These are phyloP conservation scores for Pelodytes ibericus DNA, from an alignment of 2,797 vertebrate genomes.

Conservation along the genomic window DNA sequence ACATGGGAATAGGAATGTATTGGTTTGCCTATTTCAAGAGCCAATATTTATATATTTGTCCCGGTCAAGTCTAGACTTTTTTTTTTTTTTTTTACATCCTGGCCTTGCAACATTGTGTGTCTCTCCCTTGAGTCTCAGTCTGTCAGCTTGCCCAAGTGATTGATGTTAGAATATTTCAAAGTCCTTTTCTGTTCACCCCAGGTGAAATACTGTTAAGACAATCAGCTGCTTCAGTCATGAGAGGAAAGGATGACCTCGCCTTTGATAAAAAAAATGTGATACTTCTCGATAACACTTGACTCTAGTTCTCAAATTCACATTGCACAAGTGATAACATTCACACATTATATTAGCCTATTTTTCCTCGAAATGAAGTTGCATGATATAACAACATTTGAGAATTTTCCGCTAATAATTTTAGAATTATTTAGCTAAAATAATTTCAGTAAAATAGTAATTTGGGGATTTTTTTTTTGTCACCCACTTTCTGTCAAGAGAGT, in stretches of 20 bases:
- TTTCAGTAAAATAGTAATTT: too few relatives aligned
- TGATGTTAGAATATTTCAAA: constrained; percentile 33
- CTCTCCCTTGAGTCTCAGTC: not conserved
- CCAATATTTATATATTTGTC: constrained; percentile 8
- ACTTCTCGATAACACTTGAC: constrained; percentile 2
- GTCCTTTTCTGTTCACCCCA: constrained; percentile 21
- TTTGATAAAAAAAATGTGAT: constrained; percentile 6
- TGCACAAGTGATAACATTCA: not conserved
- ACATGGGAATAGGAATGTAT: constrained; percentile 13
- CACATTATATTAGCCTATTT: not conserved
- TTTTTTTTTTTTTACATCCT: not conserved
- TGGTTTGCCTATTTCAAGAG: constrained; percentile 4
- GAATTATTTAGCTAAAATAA: too few relatives aligned
- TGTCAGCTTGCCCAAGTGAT: constrained; percentile 26
- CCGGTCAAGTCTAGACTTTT: constrained; percentile 13
- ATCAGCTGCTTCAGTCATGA: constrained; percentile 9
- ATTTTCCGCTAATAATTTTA: too few relatives aligned
- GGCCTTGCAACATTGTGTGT: constrained; percentile 13
- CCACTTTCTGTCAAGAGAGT: too few relatives aligned
- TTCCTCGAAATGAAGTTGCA: not conserved
- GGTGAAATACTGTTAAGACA: constrained; percentile 26
- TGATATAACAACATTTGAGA: too few relatives aligned
- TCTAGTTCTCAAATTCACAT: not conserved
- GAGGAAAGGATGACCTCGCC: constrained; percentile 11
- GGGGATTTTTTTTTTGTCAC: too few relatives aligned